Percentiles rank a stretch among this genome's conserved stretches.
phyloP scores from a whole-genome alignment of 1,140 invertebrate species.

The Drosophila pruinosa region DNA sequence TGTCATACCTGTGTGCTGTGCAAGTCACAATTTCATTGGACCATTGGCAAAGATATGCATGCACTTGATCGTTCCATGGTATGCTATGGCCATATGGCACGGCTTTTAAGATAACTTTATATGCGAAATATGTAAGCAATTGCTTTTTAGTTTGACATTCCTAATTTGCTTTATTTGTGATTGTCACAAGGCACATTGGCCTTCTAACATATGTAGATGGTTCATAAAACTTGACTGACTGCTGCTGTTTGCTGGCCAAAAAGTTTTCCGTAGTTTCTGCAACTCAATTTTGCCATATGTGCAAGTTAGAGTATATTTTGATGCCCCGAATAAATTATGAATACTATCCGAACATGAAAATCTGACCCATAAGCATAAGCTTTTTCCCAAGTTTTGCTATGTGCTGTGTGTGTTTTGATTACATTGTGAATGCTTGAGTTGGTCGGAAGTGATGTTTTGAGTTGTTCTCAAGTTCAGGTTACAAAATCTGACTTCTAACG shows the following conservation, averaged over 20 bases:
- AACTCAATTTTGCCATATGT: constrained; percentile 1
- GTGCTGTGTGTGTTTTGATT: neutral
- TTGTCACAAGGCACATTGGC: constrained; percentile 11
- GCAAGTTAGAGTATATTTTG: constrained; percentile 5
- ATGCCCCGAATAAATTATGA: constrained; percentile 44
- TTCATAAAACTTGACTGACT: constrained; percentile 25
- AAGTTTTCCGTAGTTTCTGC: constrained; percentile 15
- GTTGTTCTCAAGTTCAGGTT: neutral
- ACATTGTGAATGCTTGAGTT: constrained; percentile 5
- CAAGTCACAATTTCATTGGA: constrained; percentile 53
- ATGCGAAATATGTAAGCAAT: constrained; percentile 41
- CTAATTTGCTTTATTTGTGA: constrained; percentile 53
- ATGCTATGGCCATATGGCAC: neutral
- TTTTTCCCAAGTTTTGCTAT: neutral
- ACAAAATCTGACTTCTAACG: neutral
- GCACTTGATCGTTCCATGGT: neutral
- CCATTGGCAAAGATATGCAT: constrained; percentile 12
- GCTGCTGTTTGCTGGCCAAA: constrained; percentile 2
- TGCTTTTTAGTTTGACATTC: constrained; percentile 35
- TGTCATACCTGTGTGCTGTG: constrained; percentile 59
- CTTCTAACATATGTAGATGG: neutral
- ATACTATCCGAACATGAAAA: neutral
- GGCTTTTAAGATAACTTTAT: constrained; percentile 7
- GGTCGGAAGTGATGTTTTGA: neutral
- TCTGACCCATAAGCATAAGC: constrained; percentile 10